A percentile compares a stretch with the other conserved stretches of the same genome.
phyloP scores from a whole-genome alignment of 2,888 invertebrate genomes.

The Siphonodentalium dalli region DNA sequence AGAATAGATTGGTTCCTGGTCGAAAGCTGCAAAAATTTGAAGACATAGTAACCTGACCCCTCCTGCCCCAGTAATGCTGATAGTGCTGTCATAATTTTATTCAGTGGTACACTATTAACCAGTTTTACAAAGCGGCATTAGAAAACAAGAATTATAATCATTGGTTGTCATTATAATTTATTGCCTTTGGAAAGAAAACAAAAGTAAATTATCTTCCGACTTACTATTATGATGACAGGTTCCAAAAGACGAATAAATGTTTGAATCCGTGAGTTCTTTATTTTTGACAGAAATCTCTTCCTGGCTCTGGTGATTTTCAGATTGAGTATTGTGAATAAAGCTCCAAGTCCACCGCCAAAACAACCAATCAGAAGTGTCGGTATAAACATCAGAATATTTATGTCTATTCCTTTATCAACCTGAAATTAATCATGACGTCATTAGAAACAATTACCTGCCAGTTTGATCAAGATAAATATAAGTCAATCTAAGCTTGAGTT shows the following conservation, averaged over 20 bases:
- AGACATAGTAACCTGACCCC: too few species aligned
- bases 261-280: conserved; percentile 43
- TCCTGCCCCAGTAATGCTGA: too few species aligned
- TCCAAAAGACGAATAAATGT: conserved; percentile 58
- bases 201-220: too few species aligned
- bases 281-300: conserved; percentile 54
- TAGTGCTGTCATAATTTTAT: too few species aligned
- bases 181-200: too few species aligned
- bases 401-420: conserved; percentile 60
- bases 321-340: conserved; percentile 64
- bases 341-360: conserved; percentile 64
- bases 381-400: conserved; percentile 64
- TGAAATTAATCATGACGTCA: conserved; percentile 21
- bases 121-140: too few species aligned
- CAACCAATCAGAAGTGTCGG: conserved; percentile 64
- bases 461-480: not conserved
- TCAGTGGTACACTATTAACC: too few species aligned
- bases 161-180: too few species aligned
- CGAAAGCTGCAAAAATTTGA: too few species aligned
- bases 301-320: conserved; percentile 63
- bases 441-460: too few species aligned
- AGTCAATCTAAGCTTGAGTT: not conserved
- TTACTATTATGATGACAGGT: conserved; percentile 59
- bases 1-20: too few species aligned
- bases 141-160: too few species aligned